Percentiles rank a stretch among this genome's conserved stretches.
Conservation (phyloP, 2,888 invertebrate genomes). For the Euplagia quadripunctaria region DNA sequence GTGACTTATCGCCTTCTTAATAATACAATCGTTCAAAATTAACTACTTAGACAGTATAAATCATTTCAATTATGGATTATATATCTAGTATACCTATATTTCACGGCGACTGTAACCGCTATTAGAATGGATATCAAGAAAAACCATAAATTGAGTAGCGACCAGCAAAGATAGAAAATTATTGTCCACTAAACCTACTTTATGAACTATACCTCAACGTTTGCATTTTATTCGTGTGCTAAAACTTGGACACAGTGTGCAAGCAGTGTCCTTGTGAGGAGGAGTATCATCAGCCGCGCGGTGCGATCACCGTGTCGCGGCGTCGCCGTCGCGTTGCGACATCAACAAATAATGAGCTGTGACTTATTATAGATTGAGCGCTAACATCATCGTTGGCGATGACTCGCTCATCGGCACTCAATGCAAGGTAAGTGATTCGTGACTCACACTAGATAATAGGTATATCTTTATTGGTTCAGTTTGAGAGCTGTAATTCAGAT, state of each 20-base stretch:
- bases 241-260: slow-evolving; percentile 26
- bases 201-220: slow-evolving; percentile 46
- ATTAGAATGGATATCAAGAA: not conserved
- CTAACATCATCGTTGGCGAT: slow-evolving; percentile 43
- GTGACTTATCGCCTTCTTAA: slow-evolving; percentile 29
- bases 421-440: slow-evolving; percentile 32
- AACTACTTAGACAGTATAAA: not conserved
- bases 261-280: slow-evolving; percentile 8
- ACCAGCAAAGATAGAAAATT: slow-evolving; percentile 38
- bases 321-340: slow-evolving; percentile 26
- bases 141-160: not conserved
- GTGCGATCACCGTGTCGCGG: slow-evolving; percentile 7
- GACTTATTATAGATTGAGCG: slow-evolving; percentile 27
- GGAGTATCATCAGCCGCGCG: slow-evolving; percentile 1
- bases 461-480: slow-evolving; percentile 61
- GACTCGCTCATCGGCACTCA: slow-evolving; percentile 50
- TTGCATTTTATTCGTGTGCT: slow-evolving; percentile 33
- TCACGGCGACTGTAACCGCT: no score
- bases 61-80: not conserved
- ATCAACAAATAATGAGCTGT: slow-evolving; percentile 42
- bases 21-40: slow-evolving; percentile 10
- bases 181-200: slow-evolving; percentile 47
- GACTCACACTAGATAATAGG: slow-evolving; percentile 56
- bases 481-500: slow-evolving; percentile 58
- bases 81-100: no score